Conservation (phyloP, 2,113 vertebrate species). For the Hyaena hyaena region DNA sequence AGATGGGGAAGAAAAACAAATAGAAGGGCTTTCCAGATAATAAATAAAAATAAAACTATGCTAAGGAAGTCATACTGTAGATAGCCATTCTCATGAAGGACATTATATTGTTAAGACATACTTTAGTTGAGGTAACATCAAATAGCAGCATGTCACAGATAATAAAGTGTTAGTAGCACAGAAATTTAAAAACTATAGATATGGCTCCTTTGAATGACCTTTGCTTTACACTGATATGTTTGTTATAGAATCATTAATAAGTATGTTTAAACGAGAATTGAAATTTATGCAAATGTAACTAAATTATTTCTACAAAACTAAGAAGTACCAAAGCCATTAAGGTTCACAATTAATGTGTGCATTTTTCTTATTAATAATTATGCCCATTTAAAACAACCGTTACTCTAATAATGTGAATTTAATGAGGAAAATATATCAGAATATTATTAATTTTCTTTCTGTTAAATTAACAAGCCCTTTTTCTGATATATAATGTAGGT, state of each 20-base stretch:
- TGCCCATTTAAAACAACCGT: conserved; percentile 46
- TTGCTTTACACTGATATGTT: background rate
- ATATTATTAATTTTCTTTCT: conserved; percentile 72
- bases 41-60: background rate
- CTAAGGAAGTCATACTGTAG: background rate
- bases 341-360: conserved; percentile 41
- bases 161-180: background rate
- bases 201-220: conserved; percentile 14
- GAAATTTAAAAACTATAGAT: background rate
- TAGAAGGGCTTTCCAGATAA: background rate
- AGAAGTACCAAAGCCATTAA: background rate
- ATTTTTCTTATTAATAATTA: conserved; percentile 72
- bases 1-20: background rate
- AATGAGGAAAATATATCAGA: conserved; percentile 69
- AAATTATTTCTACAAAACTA: conserved; percentile 52
- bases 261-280: conserved; percentile 13
- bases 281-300: background rate
- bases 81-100: background rate
- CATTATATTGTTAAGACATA: background rate
- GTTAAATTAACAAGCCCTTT: conserved; percentile 73
- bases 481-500: conserved; percentile 45
- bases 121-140: conserved; percentile 6
- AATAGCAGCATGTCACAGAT: background rate
- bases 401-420: conserved; percentile 72
- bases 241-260: conserved; percentile 35